Evolutionary conservation across 2,797 vertebrate species (phyloP).

Genomic region (Pterois miles): DNA sequence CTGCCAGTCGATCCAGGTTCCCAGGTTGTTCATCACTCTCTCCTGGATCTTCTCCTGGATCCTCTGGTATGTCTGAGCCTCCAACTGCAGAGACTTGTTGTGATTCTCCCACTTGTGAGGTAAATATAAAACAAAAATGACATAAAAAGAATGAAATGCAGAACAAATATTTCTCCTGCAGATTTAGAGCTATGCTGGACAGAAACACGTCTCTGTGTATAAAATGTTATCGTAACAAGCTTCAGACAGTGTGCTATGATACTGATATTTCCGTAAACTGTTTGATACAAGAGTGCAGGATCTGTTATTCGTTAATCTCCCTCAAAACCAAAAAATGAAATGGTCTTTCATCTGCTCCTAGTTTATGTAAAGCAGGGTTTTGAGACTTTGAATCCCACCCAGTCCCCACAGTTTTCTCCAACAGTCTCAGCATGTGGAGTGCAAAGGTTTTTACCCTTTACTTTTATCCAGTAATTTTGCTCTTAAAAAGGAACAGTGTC

Average conservation of each 20-base stretch:
- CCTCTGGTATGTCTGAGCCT: constrained; percentile 98
- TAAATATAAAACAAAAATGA: not conserved
- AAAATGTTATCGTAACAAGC: not conserved
- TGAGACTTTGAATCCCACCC: not conserved
- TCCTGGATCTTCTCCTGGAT: constrained; percentile 99
- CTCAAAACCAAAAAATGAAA: not conserved
- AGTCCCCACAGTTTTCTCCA: not conserved
- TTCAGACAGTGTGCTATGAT: not conserved
- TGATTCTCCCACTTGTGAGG: constrained; percentile 96
- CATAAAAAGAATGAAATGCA: not conserved
- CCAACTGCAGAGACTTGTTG: constrained; percentile 98
- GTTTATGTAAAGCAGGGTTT: not conserved
- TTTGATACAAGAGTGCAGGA: not conserved
- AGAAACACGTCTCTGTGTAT: not conserved
- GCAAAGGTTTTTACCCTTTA: not conserved
- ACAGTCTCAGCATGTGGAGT: not conserved
- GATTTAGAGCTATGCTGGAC: not conserved
- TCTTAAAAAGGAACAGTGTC: too few relatives aligned
- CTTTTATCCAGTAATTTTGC: not conserved
- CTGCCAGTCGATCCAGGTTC: constrained; percentile 99
- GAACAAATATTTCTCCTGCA: not conserved
- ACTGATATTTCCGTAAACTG: too few relatives aligned
- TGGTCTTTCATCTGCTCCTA: not conserved
- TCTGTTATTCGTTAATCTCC: not conserved
- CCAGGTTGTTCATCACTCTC: constrained; percentile 99